Conservation (phyloP, 2,797 vertebrate genomes). For the Craterocephalus amniculus region DNA sequence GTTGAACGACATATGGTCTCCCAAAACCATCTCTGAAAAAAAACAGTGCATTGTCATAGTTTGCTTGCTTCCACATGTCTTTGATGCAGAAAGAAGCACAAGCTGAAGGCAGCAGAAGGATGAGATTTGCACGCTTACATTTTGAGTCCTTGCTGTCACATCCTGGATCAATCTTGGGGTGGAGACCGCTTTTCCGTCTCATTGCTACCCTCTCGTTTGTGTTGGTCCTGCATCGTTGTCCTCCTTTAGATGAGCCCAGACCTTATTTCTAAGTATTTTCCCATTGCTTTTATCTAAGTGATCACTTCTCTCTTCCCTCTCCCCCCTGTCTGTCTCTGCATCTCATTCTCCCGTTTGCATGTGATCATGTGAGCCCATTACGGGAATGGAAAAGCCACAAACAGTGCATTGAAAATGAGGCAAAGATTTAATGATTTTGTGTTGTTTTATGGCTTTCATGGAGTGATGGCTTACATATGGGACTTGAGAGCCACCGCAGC, state of each 20-base stretch:
- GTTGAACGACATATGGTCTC: neutral
- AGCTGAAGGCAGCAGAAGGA: constrained; percentile 35
- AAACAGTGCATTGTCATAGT: constrained; percentile 20
- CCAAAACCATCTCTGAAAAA: constrained; percentile 27
- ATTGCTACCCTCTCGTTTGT: neutral
- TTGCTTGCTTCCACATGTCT: constrained; percentile 21
- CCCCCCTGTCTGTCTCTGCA: constrained; percentile 45
- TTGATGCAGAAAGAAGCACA: constrained; percentile 20
- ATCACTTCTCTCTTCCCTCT: constrained; percentile 25
- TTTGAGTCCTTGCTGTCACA: constrained; percentile 31
- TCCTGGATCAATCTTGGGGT: constrained; percentile 10
- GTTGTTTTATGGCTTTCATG: constrained; percentile 69
- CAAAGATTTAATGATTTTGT: constrained; percentile 74
- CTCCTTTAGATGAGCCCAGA: constrained; percentile 18
- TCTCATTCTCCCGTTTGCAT: constrained; percentile 58
- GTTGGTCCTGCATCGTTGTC: constrained; percentile 45
- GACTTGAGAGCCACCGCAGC: constrained; percentile 63
- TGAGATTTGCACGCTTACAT: constrained; percentile 18
- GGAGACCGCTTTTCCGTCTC: constrained; percentile 42
- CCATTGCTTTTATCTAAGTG: constrained; percentile 41
- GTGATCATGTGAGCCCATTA: constrained; percentile 56
- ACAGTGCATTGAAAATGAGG: constrained; percentile 61
- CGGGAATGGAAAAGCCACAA: constrained; percentile 68
- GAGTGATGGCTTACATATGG: constrained; percentile 75
- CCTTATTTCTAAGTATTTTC: constrained; percentile 38